These are phyloP conservation scores for Teleopsis dalmanni DNA, from an alignment of 1,140 invertebrate species.

Conservation along the genomic window DNA sequence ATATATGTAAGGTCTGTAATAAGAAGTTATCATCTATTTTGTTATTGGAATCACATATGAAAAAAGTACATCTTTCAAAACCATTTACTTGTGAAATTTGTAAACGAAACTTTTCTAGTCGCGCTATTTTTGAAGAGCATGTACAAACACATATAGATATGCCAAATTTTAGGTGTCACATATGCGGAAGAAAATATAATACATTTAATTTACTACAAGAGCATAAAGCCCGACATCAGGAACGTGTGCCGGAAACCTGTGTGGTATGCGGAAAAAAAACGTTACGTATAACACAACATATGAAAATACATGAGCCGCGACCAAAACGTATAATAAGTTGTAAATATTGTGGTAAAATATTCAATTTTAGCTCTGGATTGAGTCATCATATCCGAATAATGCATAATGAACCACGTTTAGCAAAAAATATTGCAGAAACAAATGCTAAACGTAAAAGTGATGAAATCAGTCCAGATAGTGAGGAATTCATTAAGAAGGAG, in stretches of 20 bases:
- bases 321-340: constrained; percentile 10
- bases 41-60: constrained; percentile 9
- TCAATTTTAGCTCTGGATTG: constrained; percentile 12
- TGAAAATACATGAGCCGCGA: constrained; percentile 12
- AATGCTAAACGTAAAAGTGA: constrained; percentile 4
- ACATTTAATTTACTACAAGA: constrained; percentile 8
- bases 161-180: constrained; percentile 4
- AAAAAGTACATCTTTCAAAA: constrained; percentile 8
- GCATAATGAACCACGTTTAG: constrained; percentile 8
- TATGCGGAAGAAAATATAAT: constrained; percentile 10
- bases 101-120: constrained; percentile 7
- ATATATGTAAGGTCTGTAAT: constrained; percentile 13
- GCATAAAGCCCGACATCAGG: constrained; percentile 10
- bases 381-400: constrained; percentile 12
- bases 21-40: constrained; percentile 4
- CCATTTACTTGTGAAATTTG: constrained; percentile 11
- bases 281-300: constrained; percentile 11
- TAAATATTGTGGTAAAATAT: constrained; percentile 10
- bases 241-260: constrained; percentile 9
- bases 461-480: neutral
- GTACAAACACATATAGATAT: constrained; percentile 5
- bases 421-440: no score
- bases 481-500: constrained; percentile 9
- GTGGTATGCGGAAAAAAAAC: constrained; percentile 11
- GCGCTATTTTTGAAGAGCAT: constrained; percentile 9